phyloP scores from a whole-genome alignment of 2,797 vertebrate genomes.

The Champsocephalus gunnari region DNA sequence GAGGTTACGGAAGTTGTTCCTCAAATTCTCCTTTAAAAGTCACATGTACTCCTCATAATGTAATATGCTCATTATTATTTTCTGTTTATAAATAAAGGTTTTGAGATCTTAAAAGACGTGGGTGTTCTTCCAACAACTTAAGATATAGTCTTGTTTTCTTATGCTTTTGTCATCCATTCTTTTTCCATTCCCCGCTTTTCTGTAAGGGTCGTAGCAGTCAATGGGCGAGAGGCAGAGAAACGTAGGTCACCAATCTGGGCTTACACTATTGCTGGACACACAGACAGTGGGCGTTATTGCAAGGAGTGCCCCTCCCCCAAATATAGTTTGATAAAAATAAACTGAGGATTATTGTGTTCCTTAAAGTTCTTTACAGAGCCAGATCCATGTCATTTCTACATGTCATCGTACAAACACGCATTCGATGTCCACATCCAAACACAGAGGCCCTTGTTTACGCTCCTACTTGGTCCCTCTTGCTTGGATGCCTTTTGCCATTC shows the following conservation, averaged over 20 bases:
- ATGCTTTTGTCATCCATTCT: neutral
- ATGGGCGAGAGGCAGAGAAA: neutral
- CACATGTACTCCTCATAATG: neutral
- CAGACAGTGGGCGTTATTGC: neutral
- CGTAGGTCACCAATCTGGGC: too few relatives aligned
- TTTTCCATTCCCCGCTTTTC: neutral
- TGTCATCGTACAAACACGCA: constrained; percentile 40
- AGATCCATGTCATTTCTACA: constrained; percentile 31
- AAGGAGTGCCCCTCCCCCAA: neutral
- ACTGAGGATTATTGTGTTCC: constrained; percentile 29
- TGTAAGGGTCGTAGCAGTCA: neutral
- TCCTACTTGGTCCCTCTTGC: constrained; percentile 37
- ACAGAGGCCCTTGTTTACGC: constrained; percentile 9
- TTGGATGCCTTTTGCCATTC: constrained; percentile 26
- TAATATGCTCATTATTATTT: neutral
- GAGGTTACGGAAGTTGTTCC: constrained; percentile 24
- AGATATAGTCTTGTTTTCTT: too few relatives aligned
- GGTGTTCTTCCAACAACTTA: neutral
- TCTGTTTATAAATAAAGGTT: neutral
- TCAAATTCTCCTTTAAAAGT: neutral
- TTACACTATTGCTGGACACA: neutral
- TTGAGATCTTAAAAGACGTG: constrained; percentile 5
- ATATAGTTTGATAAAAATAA: neutral
- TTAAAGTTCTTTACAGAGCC: constrained; percentile 25
- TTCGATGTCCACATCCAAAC: constrained; percentile 39